Base-by-base conservation (phyloP, 2,888 invertebrate genomes). In the Autographa gamma region DNA sequence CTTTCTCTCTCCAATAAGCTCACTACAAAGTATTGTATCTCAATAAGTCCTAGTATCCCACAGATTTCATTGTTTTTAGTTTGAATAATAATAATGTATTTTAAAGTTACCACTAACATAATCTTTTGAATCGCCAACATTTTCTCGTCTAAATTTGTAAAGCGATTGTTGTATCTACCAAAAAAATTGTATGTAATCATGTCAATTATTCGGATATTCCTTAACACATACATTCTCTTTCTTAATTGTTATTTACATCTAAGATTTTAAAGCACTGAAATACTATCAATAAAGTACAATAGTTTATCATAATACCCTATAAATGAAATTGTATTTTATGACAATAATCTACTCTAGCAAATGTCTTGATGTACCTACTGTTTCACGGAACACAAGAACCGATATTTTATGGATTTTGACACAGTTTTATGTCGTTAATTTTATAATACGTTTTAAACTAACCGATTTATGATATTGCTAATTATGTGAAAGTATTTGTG, bases 401-500 rank as follows among this genome's bases (percentile, higher is more conserved):
- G 73, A 78, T 66, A 63, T 84, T 83, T 84, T 84, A 82, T 73
- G 63, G 77, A 77, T 81, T 76, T 74, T 83, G 83, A 83, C 84
- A 79, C 83, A 73, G 80, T 80, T 81, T 87, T 83, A 79, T 84
- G 79, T 79, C 76, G 71, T 80, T 80, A 77, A 69, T 76, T 75
- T 84, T 80, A 66, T 74, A 80, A 78, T 73, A 79, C 60, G 75
- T 83, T 86, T 81, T 87, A 85, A 85, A 86, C 84, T 88, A 85
- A 86, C 83, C 75, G 74, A 77, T 74, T 79, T 77, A 74, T 76
- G 74, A 76, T 86, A 84, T 81, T 84, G 78, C 85, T 88, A 89
- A 88, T 88, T 85, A 88, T 88, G 89, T 90, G 87, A 83, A 90
- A 86, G 86, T 91, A 90, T 90, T 93, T 93, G 91, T 93, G 93